A percentile compares a stretch with the other conserved stretches of the same genome.
These are phyloP conservation scores for Onthophagus sagittarius DNA, from an alignment of 2,888 invertebrate species.

Conservation along the genomic window DNA sequence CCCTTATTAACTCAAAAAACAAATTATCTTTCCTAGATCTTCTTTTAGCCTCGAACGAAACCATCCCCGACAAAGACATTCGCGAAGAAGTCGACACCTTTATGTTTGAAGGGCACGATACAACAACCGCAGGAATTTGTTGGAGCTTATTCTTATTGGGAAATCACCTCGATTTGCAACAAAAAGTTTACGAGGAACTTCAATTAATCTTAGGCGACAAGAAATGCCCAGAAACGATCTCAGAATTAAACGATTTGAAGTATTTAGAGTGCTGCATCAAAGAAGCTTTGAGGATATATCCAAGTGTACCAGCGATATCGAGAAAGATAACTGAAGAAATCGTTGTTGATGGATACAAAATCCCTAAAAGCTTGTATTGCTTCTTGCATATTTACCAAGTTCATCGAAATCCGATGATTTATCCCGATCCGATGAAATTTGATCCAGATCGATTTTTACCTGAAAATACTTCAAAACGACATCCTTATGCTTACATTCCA, in stretches of 20 bases:
- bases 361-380: conserved; percentile 35
- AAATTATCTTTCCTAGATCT: conserved; percentile 16
- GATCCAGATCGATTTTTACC: conserved; percentile 44
- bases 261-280: conserved; percentile 34
- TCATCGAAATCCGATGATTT: conserved; percentile 45
- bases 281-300: conserved; percentile 37
- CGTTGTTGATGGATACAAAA: conserved; percentile 35
- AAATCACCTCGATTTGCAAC: conserved; percentile 29
- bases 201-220: conserved; percentile 37
- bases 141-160: conserved; percentile 14
- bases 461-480: conserved; percentile 40
- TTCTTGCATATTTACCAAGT: conserved; percentile 36
- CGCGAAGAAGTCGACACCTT: conserved; percentile 31
- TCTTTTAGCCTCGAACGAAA: conserved; percentile 2
- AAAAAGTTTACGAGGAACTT: conserved; percentile 40
- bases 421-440: conserved; percentile 39
- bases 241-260: conserved; percentile 47
- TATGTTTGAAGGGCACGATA: neutral
- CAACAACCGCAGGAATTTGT: conserved; percentile 4
- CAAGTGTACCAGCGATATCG: conserved; percentile 53
- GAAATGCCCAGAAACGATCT: conserved; percentile 30
- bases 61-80: conserved; percentile 40
- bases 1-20: neutral
- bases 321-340: conserved; percentile 46
- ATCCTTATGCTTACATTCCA: conserved; percentile 21